Base-by-base conservation (phyloP, 2,888 invertebrate species). In the Falcaria lacertinaria region DNA sequence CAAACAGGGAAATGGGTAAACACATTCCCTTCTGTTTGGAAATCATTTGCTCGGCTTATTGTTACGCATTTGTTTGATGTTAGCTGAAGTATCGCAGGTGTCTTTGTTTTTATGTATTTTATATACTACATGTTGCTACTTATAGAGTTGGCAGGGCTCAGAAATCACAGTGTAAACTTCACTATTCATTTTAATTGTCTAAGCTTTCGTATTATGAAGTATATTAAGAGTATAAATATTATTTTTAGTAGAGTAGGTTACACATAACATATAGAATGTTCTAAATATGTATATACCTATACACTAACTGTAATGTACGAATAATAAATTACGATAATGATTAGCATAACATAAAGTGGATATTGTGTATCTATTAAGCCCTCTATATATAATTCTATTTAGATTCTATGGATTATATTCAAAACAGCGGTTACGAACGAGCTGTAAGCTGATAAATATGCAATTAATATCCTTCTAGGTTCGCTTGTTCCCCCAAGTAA, bases 371-470 rank as follows among this genome's bases (percentile, higher is more conserved):
- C 6, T 19, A 6, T n/a, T 7, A 8, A 8, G 25, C 25, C 0
- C 0, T 8, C 0, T 6, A 25, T 8, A 25, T 25, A 0, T 8
- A 1, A 2, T 5, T 25, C 7, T 25, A 25, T 25, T 19, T 8
- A 17, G 17, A 19, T 35, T 19, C 17, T 8, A 34, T 8, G 48
- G 49, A 54, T 50, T 54, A 52, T 56, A 60, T 59, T 60, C 52
- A 58, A 52, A 60, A 60, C 50, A 48, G 41, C 41, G 56, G 59
- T 51, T 58, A 54, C 53, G 48, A 58, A 57, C 56, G 56, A 41
- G 55, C 50, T 60, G 60, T 64, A 60, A 68, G 60, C 70, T 66
- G 67, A 74, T 76, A 74, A 77, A 69, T 76, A 78, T 76, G 73
- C 74, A 77, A 74, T 70, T 74, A 69, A 69, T 70, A 69, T 60